Percentiles rank a stretch among this genome's conserved stretches.
These are phyloP conservation scores for Meloidogyne hapla DNA, from an alignment of 1,140 invertebrate species.

Conservation along the genomic window DNA sequence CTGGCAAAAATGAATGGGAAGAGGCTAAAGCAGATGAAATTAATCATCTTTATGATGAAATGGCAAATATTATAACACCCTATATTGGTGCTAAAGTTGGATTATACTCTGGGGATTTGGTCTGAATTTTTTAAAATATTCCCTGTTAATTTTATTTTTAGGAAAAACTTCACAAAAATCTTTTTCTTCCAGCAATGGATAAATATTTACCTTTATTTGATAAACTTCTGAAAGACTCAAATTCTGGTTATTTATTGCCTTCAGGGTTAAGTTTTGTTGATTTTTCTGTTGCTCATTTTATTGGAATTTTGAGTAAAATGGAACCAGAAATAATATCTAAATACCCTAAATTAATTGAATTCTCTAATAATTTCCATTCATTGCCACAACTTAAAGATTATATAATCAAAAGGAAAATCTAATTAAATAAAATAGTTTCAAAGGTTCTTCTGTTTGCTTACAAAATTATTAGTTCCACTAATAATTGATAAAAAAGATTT, in stretches of 20 bases:
- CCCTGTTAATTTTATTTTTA: neutral
- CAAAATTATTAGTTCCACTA: too few relatives aligned
- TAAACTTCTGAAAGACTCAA: conserved; percentile 34
- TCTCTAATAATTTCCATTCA: conserved; percentile 9
- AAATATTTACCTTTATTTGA: conserved; percentile 25
- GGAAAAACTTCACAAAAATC: conserved; percentile 28
- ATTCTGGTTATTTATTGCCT: conserved; percentile 26
- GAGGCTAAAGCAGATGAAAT: conserved; percentile 37
- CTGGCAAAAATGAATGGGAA: conserved; percentile 41
- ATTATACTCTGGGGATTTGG: conserved; percentile 16
- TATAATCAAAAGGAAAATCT: too few relatives aligned
- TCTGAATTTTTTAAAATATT: too few relatives aligned
- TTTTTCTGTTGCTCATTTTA: conserved; percentile 28
- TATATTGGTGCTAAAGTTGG: conserved; percentile 18
- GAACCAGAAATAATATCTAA: conserved; percentile 26
- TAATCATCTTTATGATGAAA: conserved; percentile 5
- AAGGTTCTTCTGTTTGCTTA: too few relatives aligned
- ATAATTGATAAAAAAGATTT: too few relatives aligned
- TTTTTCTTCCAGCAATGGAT: conserved; percentile 32
- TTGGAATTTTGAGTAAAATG: conserved; percentile 11
- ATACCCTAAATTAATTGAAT: conserved; percentile 25
- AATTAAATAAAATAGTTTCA: too few relatives aligned
- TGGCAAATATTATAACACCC: neutral
- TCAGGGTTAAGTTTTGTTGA: conserved; percentile 33
- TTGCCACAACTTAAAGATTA: conserved; percentile 28